Percentiles rank a stretch among this genome's conserved stretches.
Evolutionary conservation across 2,888 invertebrate species (phyloP).

Genomic region (Napeogenes inachia): DNA sequence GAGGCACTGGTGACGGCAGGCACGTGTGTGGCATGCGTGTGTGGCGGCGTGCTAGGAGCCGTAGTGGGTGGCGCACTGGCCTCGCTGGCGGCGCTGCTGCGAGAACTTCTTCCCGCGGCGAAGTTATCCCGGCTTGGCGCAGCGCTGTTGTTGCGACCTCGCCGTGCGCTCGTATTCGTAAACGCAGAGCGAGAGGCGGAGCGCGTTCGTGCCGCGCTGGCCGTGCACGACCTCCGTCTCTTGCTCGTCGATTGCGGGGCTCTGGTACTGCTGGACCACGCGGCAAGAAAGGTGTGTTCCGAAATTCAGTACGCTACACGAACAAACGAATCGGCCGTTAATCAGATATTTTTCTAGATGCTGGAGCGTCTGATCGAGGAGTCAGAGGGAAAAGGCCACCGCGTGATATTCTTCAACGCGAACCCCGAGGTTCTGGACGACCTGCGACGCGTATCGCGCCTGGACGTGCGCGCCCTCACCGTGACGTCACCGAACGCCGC

Average conservation of each 20-base stretch:
- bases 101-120: slow-evolving; percentile 73
- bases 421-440: slow-evolving; percentile 36
- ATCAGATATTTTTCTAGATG: slow-evolving; percentile 55
- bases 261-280: slow-evolving; percentile 82
- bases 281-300: slow-evolving; percentile 76
- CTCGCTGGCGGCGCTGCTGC: slow-evolving; percentile 80
- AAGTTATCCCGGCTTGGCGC: slow-evolving; percentile 46
- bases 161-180: slow-evolving; percentile 77
- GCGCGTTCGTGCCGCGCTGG: slow-evolving; percentile 29
- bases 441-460: slow-evolving; percentile 39
- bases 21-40: slow-evolving; percentile 81
- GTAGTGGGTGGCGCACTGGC: slow-evolving; percentile 83
- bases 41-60: slow-evolving; percentile 87
- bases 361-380: slow-evolving; percentile 76
- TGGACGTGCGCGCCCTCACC: slow-evolving; percentile 41
- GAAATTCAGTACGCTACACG: background rate
- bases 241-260: slow-evolving; percentile 79
- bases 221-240: slow-evolving; percentile 39
- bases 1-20: slow-evolving; percentile 82
- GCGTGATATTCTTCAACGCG: slow-evolving; percentile 71
- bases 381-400: slow-evolving; percentile 68
- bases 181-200: slow-evolving; percentile 58
- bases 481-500: slow-evolving; percentile 6
- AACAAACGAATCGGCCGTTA: too few relatives aligned
- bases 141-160: slow-evolving; percentile 54